Percentiles rank a stretch among this genome's conserved stretches.
phyloP scores from a whole-genome alignment of 2,888 invertebrate species.

The Tetropium fuscum region DNA sequence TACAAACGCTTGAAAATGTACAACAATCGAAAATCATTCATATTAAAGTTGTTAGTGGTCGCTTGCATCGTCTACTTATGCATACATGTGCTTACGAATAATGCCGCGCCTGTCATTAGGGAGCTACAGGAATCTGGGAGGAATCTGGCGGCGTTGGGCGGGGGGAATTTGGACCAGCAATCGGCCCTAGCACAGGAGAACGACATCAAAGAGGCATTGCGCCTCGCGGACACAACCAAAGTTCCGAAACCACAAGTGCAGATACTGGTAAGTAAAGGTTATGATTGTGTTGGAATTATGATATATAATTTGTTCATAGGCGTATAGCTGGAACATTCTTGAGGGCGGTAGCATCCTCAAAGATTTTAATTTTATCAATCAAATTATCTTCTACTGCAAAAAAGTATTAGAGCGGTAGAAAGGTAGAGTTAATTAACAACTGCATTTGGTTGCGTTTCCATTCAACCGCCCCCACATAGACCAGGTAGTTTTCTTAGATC shows the following conservation, averaged over 20 bases:
- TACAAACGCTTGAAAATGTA: slow-evolving; percentile 52
- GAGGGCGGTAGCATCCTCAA: no score
- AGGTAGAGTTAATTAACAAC: no score
- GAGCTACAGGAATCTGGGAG: slow-evolving; percentile 65
- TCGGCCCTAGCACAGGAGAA: slow-evolving; percentile 37
- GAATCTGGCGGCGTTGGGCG: slow-evolving; percentile 63
- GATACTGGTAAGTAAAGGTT: slow-evolving; percentile 30
- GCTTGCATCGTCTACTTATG: slow-evolving; percentile 55
- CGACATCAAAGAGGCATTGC: slow-evolving; percentile 26
- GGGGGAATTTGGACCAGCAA: slow-evolving; percentile 42
- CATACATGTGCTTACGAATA: slow-evolving; percentile 58
- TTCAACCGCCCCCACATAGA: no score
- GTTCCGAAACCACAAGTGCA: slow-evolving; percentile 4
- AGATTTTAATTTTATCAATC: no score
- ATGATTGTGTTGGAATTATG: no score
- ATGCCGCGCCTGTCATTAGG: slow-evolving; percentile 55
- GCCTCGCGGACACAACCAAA: slow-evolving; percentile 34
- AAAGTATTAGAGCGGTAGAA: no score
- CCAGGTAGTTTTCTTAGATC: no score
- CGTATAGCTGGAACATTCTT: no score
- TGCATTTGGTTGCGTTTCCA: no score
- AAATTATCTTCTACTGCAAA: no score
- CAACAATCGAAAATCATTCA: slow-evolving; percentile 57
- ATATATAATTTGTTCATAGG: no score
- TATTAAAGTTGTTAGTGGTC: slow-evolving; percentile 57